Evolutionary conservation across 2,888 invertebrate genomes (phyloP), one percentile per base, ranked within the genome.

Genomic region (Zele albiditarsus): DNA sequence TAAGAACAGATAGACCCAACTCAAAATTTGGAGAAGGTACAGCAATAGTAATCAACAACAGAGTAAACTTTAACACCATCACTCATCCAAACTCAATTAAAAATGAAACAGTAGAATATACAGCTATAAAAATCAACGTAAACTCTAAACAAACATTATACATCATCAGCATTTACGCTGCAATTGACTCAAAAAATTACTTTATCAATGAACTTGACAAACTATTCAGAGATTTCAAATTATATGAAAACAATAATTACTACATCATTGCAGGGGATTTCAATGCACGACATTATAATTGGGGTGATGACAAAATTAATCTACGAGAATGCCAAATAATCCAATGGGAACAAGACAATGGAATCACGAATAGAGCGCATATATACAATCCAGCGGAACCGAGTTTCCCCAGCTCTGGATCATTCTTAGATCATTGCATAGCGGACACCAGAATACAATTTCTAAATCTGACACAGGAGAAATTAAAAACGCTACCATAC

Each of bases 211-310:
- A 78, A 58, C 12, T 77, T 5, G 23, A 75, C 0, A 58, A 68
- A n/a, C 2, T 78, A 8, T 67, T 71, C 16, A n/a, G 46, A 0
- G 23, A 49, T n/a, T 46, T 66, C 3, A 46, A 62, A 0, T 27
- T 76, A 2, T 23, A 65, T 0, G 14, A 65, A 12, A 5, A 12
- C 0, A 69, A 75, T 20, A 63, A 60, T 0, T 77, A 27, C 14
- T 73, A 68, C 12, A 33, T 78, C 4, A 63, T 75, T 0, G 78
- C 75, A 2, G 78, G 76, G 6, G 76, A 76, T 25, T 49, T 71
- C 3, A 78, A 77, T 42, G 75, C 78, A 0, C 70, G 71, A 27
- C 69, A 73, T 25, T 46, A 2, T 3, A 38, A 20, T 6, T 75
- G 69, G 57, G 78, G 78, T 0, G 78, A 77, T 27, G 23, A 20